Evolutionary conservation across 2,888 invertebrate genomes (phyloP), one percentile per base, ranked within the genome.

Genomic region (Diogma glabrata): DNA sequence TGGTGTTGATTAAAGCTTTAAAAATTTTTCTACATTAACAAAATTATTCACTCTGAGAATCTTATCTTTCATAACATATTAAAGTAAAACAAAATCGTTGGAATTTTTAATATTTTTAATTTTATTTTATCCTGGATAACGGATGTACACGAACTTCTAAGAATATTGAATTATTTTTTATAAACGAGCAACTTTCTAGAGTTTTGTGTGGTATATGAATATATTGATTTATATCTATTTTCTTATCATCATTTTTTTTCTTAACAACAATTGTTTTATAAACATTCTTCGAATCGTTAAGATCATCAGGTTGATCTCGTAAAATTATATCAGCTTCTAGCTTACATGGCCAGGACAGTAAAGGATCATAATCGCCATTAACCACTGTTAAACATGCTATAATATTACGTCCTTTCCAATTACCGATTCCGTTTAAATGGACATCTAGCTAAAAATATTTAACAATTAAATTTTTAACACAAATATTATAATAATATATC

Each of bases 381-480:
- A 84, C 71, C 2, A 84, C 76, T 45, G 81, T 77, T 38, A 86
- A 70, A 1, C 82, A 82, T 8, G 82, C 77, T 38, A 85, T 80
- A 47, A 84, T 65, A 62, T 87, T 81, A 0, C 86, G 74, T 1
- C 82, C 84, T 60, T 77, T 81, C 86, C 86, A 86, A 55, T 81
- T 82, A 28, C 85, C 84, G 48, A 82, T 75, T 6, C 87, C 87
- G 63, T 87, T 86, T 22, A 86, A 65, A 61, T 79, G 77, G 2
- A 84, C 64, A 59, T 85, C 78, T 20, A 84, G 71, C 83, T 84
- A 61, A 20, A 33, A 40, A 46, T 7, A 26, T n/a, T n/a, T n/a
- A n/a, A n/a, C n/a, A n/a, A n/a, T n/a, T n/a, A n/a, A n/a, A n/a
- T n/a, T 12, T 20, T 38, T 36, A 23, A 30, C 30, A 49, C n/a